Percentiles rank a stretch among this genome's conserved stretches.
phyloP scores from a whole-genome alignment of 2,113 vertebrate species.

The Leptobrachium ailaonicum region DNA sequence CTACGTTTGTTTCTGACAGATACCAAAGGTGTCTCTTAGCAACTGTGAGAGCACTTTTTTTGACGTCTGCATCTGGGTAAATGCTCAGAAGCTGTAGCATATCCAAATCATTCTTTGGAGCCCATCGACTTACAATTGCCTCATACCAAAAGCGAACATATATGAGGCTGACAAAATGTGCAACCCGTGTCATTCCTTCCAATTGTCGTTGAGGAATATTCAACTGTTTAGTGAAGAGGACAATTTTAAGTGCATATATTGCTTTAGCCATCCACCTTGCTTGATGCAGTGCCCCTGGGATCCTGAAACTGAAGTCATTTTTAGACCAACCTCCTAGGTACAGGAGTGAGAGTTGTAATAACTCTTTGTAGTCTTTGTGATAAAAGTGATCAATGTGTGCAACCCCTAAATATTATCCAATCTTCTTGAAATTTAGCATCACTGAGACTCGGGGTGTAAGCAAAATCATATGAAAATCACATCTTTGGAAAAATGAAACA shows the following conservation, averaged over 20 bases:
- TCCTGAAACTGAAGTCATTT: neutral
- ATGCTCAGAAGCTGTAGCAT: too few relatives aligned
- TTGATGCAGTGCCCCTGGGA: conserved; percentile 11
- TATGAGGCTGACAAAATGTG: neutral
- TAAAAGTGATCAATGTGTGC: too few relatives aligned
- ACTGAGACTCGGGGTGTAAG: too few relatives aligned
- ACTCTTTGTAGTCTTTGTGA: too few relatives aligned
- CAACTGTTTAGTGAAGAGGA: conserved; percentile 13
- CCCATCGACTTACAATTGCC: conserved; percentile 1
- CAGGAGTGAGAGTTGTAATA: too few relatives aligned
- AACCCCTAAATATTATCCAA: too few relatives aligned
- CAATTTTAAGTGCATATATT: conserved; percentile 13
- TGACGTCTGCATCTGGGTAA: neutral
- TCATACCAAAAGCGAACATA: conserved; percentile 4
- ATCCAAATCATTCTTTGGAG: too few relatives aligned
- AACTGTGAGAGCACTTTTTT: conserved; percentile 10
- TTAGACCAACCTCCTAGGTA: neutral
- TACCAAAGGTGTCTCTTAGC: conserved; percentile 5
- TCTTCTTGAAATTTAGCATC: too few relatives aligned
- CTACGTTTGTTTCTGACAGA: conserved; percentile 7
- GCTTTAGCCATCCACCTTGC: conserved; percentile 6
- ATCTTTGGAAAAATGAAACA: too few relatives aligned
- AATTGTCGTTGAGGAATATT: neutral
- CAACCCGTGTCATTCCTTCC: too few relatives aligned
- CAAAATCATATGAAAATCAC: too few relatives aligned